Evolutionary conservation across 2,888 invertebrate genomes (phyloP).

Genomic region (Sepioteuthis lessoniana): DNA sequence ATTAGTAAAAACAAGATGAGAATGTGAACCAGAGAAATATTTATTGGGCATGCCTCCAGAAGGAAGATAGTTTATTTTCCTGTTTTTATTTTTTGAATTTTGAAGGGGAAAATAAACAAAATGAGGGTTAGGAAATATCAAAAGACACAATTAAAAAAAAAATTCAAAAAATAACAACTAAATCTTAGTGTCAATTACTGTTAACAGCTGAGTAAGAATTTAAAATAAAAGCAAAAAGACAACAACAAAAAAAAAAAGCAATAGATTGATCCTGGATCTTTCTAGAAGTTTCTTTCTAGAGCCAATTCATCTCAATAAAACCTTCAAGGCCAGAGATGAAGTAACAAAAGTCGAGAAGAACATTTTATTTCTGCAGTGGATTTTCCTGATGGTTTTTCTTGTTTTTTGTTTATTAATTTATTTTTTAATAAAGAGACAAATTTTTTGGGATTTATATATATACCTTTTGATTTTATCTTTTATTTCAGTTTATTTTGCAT

Average conservation of each 20-base stretch:
- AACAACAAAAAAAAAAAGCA: neutral
- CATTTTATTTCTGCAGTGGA: neutral
- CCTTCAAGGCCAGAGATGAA: slow-evolving; percentile 16
- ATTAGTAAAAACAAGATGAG: neutral
- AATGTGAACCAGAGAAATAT: slow-evolving; percentile 33
- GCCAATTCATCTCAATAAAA: neutral
- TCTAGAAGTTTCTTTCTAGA: neutral
- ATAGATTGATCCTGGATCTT: neutral
- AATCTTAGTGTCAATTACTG: slow-evolving; percentile 19
- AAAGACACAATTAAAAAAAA: neutral
- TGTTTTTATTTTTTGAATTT: neutral
- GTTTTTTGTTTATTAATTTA: neutral
- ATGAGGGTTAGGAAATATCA: neutral
- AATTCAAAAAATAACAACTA: neutral
- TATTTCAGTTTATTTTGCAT: too few species aligned
- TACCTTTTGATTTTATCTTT: too few species aligned
- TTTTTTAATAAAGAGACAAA: neutral
- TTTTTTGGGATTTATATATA: neutral
- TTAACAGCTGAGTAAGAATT: neutral
- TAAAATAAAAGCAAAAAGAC: neutral
- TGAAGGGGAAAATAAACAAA: neutral
- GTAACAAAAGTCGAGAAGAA: slow-evolving; percentile 15
- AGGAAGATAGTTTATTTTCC: neutral
- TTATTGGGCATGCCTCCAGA: slow-evolving; percentile 4
- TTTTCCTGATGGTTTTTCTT: neutral